These are phyloP conservation scores for Babyrousa celebensis DNA, from an alignment of 2,797 vertebrate genomes.

Conservation along the genomic window DNA sequence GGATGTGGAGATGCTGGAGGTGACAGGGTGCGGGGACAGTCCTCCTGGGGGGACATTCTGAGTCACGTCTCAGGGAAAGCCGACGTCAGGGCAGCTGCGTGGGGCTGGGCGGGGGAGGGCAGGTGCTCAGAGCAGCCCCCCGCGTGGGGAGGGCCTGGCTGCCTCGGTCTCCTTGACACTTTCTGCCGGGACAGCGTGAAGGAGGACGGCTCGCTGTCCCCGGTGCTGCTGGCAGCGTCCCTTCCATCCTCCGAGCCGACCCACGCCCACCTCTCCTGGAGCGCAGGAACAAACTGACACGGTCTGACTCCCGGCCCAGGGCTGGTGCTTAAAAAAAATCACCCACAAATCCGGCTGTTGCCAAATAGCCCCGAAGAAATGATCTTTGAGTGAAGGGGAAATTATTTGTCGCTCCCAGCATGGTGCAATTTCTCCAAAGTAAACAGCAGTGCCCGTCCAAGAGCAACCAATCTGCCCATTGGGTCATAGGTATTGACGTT, in stretches of 20 bases:
- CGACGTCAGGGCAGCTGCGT: background rate
- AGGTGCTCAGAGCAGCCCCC: background rate
- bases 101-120: background rate
- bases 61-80: background rate
- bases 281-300: background rate
- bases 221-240: background rate
- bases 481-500: background rate
- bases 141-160: background rate
- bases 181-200: background rate
- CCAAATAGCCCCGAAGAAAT: constrained; percentile 67
- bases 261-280: background rate
- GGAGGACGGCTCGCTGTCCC: background rate
- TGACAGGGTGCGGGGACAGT: rapidly evolving
- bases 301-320: constrained; percentile 39
- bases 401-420: constrained; percentile 58
- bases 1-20: background rate
- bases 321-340: background rate
- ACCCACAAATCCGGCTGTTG: background rate
- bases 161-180: rapidly evolving
- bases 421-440: constrained; percentile 60
- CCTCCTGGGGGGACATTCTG: too few species aligned
- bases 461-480: background rate
- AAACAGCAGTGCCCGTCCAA: constrained; percentile 69
- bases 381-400: constrained; percentile 71
- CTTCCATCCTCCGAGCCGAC: constrained; percentile 6